Evolutionary conservation across 1,140 invertebrate genomes (phyloP).

Genomic region (Elymnias hypermnestra): DNA sequence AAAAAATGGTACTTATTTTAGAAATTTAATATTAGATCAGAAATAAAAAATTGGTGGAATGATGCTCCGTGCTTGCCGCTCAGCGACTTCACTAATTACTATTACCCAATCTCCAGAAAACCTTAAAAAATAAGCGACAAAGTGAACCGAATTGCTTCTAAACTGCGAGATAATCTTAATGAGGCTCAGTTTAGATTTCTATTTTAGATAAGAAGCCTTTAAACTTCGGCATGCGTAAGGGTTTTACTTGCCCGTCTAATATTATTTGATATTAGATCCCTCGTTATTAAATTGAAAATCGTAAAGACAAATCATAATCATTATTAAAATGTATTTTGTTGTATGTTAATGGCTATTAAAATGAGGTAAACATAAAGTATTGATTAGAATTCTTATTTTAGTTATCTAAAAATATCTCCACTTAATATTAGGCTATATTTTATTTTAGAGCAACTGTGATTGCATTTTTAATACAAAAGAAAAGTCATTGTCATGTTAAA

Average conservation of each 20-base stretch:
- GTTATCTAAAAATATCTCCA: too few relatives aligned
- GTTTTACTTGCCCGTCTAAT: not conserved
- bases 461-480: too few relatives aligned
- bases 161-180: conserved; percentile 8
- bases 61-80: conserved; percentile 13
- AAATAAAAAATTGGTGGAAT: conserved; percentile 29
- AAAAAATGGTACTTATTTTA: not conserved
- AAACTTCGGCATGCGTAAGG: not conserved
- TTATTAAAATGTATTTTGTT: too few relatives aligned
- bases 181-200: conserved; percentile 1
- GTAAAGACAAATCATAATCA: too few relatives aligned
- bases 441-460: too few relatives aligned
- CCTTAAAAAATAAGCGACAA: conserved; percentile 25
- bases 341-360: too few relatives aligned
- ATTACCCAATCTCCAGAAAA: conserved; percentile 36
- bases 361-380: too few relatives aligned
- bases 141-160: conserved; percentile 24
- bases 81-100: conserved; percentile 42
- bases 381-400: too few relatives aligned
- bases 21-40: conserved; percentile 21
- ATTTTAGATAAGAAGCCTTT: conserved; percentile 1
- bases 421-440: too few relatives aligned
- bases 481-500: too few relatives aligned
- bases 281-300: too few relatives aligned
- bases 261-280: too few relatives aligned